These are phyloP conservation scores for Ctenicera cuprea DNA, from an alignment of 2,888 invertebrate genomes.

Conservation along the genomic window DNA sequence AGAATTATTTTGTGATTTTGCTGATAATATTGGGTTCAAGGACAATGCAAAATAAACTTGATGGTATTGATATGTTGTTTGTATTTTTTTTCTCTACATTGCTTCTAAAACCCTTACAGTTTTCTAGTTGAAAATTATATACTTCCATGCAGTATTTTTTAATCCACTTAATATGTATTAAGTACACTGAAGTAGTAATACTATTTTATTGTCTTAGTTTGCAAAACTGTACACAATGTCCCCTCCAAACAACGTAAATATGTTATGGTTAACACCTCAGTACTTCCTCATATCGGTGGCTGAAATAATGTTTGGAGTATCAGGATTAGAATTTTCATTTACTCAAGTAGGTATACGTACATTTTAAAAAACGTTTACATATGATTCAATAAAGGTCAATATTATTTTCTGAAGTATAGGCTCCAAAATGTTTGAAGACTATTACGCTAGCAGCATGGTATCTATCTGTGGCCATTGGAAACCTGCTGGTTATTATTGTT, in stretches of 20 bases:
- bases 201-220: constrained; percentile 64
- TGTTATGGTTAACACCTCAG: constrained; percentile 86
- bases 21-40: too few relatives aligned
- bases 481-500: constrained; percentile 85
- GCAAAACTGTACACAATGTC: constrained; percentile 78
- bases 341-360: constrained; percentile 77
- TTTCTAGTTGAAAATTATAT: too few relatives aligned
- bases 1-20: too few relatives aligned
- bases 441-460: constrained; percentile 91
- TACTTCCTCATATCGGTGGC: constrained; percentile 86
- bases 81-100: too few relatives aligned
- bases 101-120: too few relatives aligned
- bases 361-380: neutral
- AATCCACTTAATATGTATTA: too few relatives aligned
- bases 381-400: constrained; percentile 50
- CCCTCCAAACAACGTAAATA: constrained; percentile 80
- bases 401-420: constrained; percentile 71
- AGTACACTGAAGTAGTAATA: neutral
- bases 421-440: constrained; percentile 89
- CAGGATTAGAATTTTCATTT: constrained; percentile 89
- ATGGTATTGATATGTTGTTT: too few relatives aligned
- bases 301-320: constrained; percentile 89
- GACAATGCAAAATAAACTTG: too few relatives aligned
- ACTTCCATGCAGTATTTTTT: too few relatives aligned
- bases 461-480: constrained; percentile 86